phyloP scores from a whole-genome alignment of 2,888 invertebrate species.

The Oscheius myriophilus region DNA sequence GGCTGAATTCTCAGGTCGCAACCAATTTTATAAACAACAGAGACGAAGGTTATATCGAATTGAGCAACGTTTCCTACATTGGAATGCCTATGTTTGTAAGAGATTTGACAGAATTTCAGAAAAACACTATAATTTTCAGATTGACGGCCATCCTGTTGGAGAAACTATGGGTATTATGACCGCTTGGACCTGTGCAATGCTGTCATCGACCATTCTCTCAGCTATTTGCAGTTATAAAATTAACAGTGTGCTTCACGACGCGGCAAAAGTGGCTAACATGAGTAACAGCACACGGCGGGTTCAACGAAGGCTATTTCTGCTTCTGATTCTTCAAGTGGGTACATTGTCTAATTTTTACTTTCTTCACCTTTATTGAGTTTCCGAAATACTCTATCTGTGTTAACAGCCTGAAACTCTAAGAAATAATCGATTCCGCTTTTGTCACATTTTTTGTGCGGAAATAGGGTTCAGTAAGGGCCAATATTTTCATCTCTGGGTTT shows the following conservation, averaged over 20 bases:
- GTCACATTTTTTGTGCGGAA: too few relatives aligned
- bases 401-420: too few relatives aligned
- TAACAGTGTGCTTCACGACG: neutral
- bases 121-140: neutral
- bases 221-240: constrained; percentile 17
- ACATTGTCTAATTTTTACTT: too few relatives aligned
- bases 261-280: neutral
- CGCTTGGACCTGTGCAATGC: constrained; percentile 6
- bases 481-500: too few relatives aligned
- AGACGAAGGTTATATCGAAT: neutral
- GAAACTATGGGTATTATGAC: neutral
- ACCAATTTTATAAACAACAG: neutral
- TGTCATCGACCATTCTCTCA: neutral
- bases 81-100: neutral
- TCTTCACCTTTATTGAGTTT: too few relatives aligned
- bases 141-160: neutral
- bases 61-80: neutral
- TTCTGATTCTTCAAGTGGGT: constrained; percentile 6
- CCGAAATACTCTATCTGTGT: too few relatives aligned
- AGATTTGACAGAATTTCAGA: neutral
- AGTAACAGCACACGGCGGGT: neutral
- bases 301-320: constrained; percentile 6
- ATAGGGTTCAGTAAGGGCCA: too few relatives aligned
- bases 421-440: too few relatives aligned
- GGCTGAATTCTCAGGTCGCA: neutral